A percentile compares a stretch with the other conserved stretches of the same genome.
These are phyloP conservation scores for Corydoras maculifer DNA, from an alignment of 2,113 vertebrate genomes.

Conservation along the genomic window DNA sequence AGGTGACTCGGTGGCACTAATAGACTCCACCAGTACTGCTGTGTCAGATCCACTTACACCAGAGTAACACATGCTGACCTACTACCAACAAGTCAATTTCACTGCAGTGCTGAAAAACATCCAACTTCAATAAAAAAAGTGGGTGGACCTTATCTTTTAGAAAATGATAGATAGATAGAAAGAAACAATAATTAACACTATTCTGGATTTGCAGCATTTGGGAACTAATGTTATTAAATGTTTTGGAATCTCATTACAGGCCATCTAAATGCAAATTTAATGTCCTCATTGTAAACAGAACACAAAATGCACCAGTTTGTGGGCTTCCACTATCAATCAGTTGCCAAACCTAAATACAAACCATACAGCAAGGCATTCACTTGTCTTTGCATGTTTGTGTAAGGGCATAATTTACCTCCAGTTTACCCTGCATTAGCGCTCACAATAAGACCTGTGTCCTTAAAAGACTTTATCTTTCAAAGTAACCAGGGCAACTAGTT, in stretches of 20 bases:
- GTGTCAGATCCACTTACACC: too few relatives aligned
- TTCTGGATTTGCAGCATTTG: constrained; percentile 20
- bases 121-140: too few relatives aligned
- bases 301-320: constrained; percentile 46
- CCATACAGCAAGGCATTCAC: constrained; percentile 57
- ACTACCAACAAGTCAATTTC: too few relatives aligned
- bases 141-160: too few relatives aligned
- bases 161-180: background rate
- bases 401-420: constrained; percentile 67
- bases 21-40: too few relatives aligned
- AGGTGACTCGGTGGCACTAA: too few relatives aligned
- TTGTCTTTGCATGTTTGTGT: constrained; percentile 65
- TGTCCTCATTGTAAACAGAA: constrained; percentile 43
- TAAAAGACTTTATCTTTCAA: constrained; percentile 47
- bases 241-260: constrained; percentile 57
- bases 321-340: constrained; percentile 66
- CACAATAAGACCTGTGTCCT: constrained; percentile 55
- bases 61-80: too few relatives aligned
- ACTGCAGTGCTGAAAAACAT: too few relatives aligned
- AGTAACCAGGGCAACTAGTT: constrained; percentile 56
- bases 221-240: constrained; percentile 57
- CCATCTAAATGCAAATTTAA: constrained; percentile 54
- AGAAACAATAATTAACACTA: background rate
- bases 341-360: constrained; percentile 48
- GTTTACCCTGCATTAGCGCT: constrained; percentile 56